Conservation (phyloP, 1,140 invertebrate genomes). For the Chelonus insularis region DNA sequence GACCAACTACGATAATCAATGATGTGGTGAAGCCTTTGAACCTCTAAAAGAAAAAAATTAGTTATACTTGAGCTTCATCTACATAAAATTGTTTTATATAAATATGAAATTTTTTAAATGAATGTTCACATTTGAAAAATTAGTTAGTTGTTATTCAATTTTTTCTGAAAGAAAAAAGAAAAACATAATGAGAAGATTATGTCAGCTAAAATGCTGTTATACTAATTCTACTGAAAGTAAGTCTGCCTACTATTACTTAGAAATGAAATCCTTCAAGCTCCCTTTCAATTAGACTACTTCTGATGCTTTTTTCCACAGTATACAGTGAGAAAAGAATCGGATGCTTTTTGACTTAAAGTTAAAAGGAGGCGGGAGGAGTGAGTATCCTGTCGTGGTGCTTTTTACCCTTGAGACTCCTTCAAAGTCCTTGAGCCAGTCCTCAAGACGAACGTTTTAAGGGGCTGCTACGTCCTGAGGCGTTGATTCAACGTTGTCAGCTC, state of each 20-base stretch:
- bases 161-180: too few relatives aligned
- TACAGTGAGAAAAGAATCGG: neutral
- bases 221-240: too few relatives aligned
- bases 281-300: constrained; percentile 20
- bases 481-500: constrained; percentile 4
- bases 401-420: neutral
- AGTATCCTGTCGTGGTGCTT: constrained; percentile 6
- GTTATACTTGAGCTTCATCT: too few relatives aligned
- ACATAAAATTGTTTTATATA: too few relatives aligned
- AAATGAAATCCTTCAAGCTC: constrained; percentile 10
- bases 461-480: constrained; percentile 10
- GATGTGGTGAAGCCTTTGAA: neutral
- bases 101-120: too few relatives aligned
- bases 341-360: constrained; percentile 14
- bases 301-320: neutral
- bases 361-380: neutral
- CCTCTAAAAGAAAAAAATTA: neutral
- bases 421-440: constrained; percentile 18
- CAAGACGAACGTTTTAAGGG: constrained; percentile 7
- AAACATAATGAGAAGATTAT: too few relatives aligned
- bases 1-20: neutral
- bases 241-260: too few relatives aligned
- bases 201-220: neutral
- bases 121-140: too few relatives aligned
- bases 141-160: too few relatives aligned